Evolutionary conservation across 2,113 vertebrate species (phyloP).

Genomic region (Atrichornis clamosus): DNA sequence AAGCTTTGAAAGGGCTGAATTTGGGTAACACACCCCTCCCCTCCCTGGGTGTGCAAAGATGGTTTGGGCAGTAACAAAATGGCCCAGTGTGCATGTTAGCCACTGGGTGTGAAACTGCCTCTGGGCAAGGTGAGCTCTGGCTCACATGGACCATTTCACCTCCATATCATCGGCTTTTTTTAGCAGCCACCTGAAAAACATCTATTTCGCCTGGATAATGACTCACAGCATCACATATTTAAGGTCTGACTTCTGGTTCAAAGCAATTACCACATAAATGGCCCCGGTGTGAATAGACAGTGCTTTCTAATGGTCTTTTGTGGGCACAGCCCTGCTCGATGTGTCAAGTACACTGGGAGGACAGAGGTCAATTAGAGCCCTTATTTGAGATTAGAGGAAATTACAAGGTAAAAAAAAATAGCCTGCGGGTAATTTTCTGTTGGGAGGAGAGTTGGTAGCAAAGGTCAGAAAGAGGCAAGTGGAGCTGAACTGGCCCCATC

Average conservation of each 20-base stretch:
- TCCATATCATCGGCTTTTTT: not conserved
- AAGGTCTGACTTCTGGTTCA: not conserved
- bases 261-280: not conserved
- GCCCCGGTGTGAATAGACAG: not conserved
- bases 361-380: not conserved
- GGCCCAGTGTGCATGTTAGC: not conserved
- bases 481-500: not conserved
- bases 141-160: not conserved
- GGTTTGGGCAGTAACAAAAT: not conserved
- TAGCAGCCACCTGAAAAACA: not conserved
- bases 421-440: not conserved
- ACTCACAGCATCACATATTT: not conserved
- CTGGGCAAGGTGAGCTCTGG: not conserved
- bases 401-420: not conserved
- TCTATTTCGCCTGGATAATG: not conserved
- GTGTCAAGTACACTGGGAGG: not conserved
- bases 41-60: not conserved
- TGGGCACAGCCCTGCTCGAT: not conserved
- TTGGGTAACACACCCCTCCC: not conserved
- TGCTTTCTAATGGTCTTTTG: not conserved
- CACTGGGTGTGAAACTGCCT: not conserved
- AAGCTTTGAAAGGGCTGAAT: not conserved
- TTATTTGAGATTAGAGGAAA: not conserved
- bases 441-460: not conserved
- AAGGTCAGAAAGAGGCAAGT: not conserved